A percentile compares a stretch with the other conserved stretches of the same genome.
Conservation (phyloP, 2,888 invertebrate species). For the Rhagophthalmus giganteus region DNA sequence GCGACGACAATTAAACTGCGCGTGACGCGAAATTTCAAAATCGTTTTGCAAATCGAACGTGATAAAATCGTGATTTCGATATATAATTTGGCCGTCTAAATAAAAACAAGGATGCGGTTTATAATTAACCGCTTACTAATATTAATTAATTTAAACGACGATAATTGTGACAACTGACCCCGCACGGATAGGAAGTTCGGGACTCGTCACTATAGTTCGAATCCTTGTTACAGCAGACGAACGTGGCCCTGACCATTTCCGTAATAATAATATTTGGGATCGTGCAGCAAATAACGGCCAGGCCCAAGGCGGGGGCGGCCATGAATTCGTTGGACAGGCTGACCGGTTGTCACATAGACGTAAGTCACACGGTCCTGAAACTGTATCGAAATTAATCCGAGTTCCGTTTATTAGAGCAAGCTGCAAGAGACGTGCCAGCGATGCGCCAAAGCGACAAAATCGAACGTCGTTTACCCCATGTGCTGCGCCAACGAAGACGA, state of each 20-base stretch:
- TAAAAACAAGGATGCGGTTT: too few relatives aligned
- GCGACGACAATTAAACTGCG: too few relatives aligned
- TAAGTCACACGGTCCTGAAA: conserved; percentile 18
- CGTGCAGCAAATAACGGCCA: conserved; percentile 9
- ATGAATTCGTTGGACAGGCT: conserved; percentile 14
- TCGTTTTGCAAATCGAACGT: too few relatives aligned
- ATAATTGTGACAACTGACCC: too few relatives aligned
- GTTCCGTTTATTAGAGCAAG: conserved; percentile 17
- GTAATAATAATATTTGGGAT: conserved; percentile 1
- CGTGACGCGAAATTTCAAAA: too few relatives aligned
- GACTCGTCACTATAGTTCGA: too few relatives aligned
- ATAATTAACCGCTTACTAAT: too few relatives aligned
- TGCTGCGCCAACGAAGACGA: conserved; percentile 63
- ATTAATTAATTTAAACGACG: too few relatives aligned
- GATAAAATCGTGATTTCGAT: too few relatives aligned
- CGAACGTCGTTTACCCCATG: conserved; percentile 59
- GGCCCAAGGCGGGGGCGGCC: conserved; percentile 9
- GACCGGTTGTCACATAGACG: conserved; percentile 21
- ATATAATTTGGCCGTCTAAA: too few relatives aligned
- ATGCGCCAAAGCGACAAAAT: conserved; percentile 29
- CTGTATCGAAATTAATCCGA: too few relatives aligned
- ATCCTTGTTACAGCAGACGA: conserved; percentile 1
- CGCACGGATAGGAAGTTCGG: too few relatives aligned
- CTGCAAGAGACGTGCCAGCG: conserved; percentile 27
- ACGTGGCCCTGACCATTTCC: background rate